These are phyloP conservation scores for Lepidocyrtinus sp. DNA, from an alignment of 2,888 invertebrate species.

Conservation along the genomic window DNA sequence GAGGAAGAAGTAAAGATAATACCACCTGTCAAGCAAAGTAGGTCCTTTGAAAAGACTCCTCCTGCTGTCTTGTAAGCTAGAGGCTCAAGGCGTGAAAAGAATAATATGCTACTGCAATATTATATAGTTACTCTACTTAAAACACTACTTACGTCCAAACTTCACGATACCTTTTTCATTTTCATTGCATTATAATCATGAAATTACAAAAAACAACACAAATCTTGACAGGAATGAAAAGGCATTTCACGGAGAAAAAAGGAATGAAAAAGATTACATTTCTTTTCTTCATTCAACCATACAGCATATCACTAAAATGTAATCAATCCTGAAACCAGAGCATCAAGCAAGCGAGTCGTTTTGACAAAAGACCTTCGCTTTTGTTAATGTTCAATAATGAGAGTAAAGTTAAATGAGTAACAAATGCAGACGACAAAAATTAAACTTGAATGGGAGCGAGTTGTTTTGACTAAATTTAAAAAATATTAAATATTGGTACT, in stretches of 20 bases:
- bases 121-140: not conserved
- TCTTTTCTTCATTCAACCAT: not conserved
- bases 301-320: too few relatives aligned
- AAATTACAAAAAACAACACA: constrained; percentile 13
- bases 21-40: constrained; percentile 51
- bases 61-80: constrained; percentile 22
- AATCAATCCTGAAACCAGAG: too few relatives aligned
- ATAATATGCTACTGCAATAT: constrained; percentile 9
- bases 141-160: too few relatives aligned
- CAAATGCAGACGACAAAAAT: too few relatives aligned
- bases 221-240: not conserved
- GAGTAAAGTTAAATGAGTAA: too few relatives aligned
- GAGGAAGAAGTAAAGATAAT: constrained; percentile 44
- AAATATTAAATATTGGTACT: too few relatives aligned
- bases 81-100: constrained; percentile 5
- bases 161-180: constrained; percentile 1
- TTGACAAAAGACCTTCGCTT: too few relatives aligned
- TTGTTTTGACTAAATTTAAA: too few relatives aligned
- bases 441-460: too few relatives aligned
- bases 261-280: not conserved
- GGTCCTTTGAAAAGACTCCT: constrained; percentile 43
- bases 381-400: too few relatives aligned
- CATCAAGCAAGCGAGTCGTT: too few relatives aligned
- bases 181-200: constrained; percentile 5
- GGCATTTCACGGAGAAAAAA: not conserved